phyloP scores from a whole-genome alignment of 2,888 invertebrate genomes.

The Terebella lapidaria region DNA sequence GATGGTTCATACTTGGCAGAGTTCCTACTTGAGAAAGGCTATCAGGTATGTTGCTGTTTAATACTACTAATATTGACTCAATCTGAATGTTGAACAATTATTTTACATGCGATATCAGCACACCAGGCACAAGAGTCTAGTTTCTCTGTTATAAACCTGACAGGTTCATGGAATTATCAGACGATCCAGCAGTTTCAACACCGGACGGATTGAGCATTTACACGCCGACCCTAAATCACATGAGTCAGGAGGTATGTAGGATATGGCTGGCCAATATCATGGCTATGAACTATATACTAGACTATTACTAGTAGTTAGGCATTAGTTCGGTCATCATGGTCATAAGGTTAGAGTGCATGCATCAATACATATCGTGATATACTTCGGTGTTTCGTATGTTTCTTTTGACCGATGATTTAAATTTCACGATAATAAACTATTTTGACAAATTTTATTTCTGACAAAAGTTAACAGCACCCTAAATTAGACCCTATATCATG shows the following conservation, averaged over 20 bases:
- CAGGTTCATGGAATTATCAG: slow-evolving; percentile 89
- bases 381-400: background rate
- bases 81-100: background rate
- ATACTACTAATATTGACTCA: background rate
- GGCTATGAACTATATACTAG: background rate
- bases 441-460: background rate
- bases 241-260: slow-evolving; percentile 54
- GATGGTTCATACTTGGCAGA: slow-evolving; percentile 98
- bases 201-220: slow-evolving; percentile 89
- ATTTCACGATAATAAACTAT: background rate
- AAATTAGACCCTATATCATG: no score
- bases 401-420: background rate
- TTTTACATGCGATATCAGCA: no score
- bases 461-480: no score
- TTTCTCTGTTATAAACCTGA: background rate
- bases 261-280: background rate
- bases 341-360: background rate
- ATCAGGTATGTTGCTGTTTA: slow-evolving; percentile 57
- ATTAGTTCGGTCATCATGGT: no score
- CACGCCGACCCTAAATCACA: slow-evolving; percentile 87
- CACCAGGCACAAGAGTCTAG: no score
- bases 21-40: slow-evolving; percentile 84
- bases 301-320: no score
- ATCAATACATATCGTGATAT: background rate
- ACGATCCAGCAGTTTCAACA: slow-evolving; percentile 93